Conservation (phyloP, 1,140 invertebrate species). For the Araneus ventricosus region DNA sequence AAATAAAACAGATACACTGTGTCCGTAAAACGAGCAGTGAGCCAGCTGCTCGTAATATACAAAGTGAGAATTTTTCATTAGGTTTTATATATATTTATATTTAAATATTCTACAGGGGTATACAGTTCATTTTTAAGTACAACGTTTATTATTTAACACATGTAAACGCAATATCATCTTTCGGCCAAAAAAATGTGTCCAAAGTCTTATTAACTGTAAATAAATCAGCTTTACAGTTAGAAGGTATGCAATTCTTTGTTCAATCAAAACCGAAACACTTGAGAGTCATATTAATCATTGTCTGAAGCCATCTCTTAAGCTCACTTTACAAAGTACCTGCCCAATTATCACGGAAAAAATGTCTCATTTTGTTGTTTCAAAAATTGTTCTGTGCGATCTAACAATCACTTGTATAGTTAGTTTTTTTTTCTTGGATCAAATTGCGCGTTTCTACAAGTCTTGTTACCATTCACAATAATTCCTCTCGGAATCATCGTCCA, state of each 20-base stretch:
- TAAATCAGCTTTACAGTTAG: background rate
- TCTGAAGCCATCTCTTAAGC: slow-evolving; percentile 54
- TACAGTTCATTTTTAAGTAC: slow-evolving; percentile 58
- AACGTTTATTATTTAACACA: slow-evolving; percentile 68
- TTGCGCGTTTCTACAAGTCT: background rate
- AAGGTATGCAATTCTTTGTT: slow-evolving; percentile 18
- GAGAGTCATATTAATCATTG: slow-evolving; percentile 13
- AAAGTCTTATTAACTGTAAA: slow-evolving; percentile 34
- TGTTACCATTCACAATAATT: background rate
- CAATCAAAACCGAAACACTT: background rate
- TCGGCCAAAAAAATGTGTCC: background rate
- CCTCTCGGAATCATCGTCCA: background rate
- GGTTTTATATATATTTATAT: slow-evolving; percentile 67
- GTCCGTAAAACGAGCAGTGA: slow-evolving; percentile 40
- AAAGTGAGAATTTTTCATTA: slow-evolving; percentile 56
- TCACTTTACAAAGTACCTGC: slow-evolving; percentile 50
- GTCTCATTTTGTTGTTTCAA: background rate
- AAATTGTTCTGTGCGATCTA: slow-evolving; percentile 8
- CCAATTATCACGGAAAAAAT: background rate
- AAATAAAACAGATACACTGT: too few relatives aligned
- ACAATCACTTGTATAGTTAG: background rate
- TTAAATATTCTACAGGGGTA: slow-evolving; percentile 63
- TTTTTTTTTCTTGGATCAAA: slow-evolving; percentile 6
- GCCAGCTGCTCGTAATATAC: slow-evolving; percentile 33
- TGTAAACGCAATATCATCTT: slow-evolving; percentile 67